phyloP scores from a whole-genome alignment of 2,888 invertebrate genomes.

The Lasioglossum lativentre region DNA sequence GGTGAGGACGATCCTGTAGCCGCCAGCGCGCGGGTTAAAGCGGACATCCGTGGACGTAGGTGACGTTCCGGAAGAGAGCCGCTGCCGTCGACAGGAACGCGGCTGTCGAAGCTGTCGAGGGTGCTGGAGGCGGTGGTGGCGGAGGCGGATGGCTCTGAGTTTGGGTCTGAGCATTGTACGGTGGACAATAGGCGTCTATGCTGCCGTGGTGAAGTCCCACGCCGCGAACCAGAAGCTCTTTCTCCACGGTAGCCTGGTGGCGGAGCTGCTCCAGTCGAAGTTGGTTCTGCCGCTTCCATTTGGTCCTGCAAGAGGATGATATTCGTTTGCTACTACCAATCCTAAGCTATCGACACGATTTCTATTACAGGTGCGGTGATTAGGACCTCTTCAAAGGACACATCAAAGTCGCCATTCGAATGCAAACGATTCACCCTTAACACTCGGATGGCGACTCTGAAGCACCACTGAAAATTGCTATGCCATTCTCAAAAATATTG shows the following conservation, averaged over 20 bases:
- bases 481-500: no score
- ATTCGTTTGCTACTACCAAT: not conserved
- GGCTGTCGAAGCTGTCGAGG: slow-evolving; percentile 85
- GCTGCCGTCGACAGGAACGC: slow-evolving; percentile 89
- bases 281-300: slow-evolving; percentile 96
- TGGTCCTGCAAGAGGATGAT: slow-evolving; percentile 87
- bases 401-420: no score
- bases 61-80: slow-evolving; percentile 90
- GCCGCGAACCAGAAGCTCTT: slow-evolving; percentile 86
- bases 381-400: no score
- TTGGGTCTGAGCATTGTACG: slow-evolving; percentile 77
- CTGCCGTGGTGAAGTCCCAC: slow-evolving; percentile 82
- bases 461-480: no score
- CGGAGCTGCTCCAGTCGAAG: slow-evolving; percentile 93
- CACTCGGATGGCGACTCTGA: no score
- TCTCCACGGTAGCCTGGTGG: slow-evolving; percentile 92
- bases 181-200: slow-evolving; percentile 81
- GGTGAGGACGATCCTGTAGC: slow-evolving; percentile 32
- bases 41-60: slow-evolving; percentile 90
- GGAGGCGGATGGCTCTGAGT: slow-evolving; percentile 85
- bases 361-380: no score
- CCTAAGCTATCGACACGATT: no score
- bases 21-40: slow-evolving; percentile 85
- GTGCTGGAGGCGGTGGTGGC: slow-evolving; percentile 81
- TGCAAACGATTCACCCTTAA: no score